Conservation (phyloP, 2,797 vertebrate genomes). For the Anguilla marmorata region DNA sequence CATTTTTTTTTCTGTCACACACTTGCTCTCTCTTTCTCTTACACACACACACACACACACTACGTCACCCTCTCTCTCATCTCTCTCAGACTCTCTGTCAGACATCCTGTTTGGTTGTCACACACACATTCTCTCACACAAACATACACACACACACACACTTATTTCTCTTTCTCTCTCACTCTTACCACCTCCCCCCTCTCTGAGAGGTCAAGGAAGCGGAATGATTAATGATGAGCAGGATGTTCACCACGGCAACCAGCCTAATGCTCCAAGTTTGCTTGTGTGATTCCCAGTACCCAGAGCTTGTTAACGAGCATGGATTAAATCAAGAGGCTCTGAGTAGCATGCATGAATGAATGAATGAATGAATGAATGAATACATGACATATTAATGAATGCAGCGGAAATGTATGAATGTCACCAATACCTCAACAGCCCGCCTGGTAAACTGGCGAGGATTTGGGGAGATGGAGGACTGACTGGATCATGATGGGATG, state of each 20-base stretch:
- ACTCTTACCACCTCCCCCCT: background rate
- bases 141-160: background rate
- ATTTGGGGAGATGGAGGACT: background rate
- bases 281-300: background rate
- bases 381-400: background rate
- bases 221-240: background rate
- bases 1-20: background rate
- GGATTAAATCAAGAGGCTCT: background rate
- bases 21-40: background rate
- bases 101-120: background rate
- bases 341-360: background rate
- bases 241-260: background rate
- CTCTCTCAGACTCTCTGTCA: background rate
- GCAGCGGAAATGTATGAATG: background rate
- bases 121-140: background rate
- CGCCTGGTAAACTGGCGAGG: background rate
- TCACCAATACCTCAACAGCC: background rate
- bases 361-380: background rate
- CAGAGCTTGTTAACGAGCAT: slow-evolving; percentile 8
- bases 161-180: background rate
- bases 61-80: background rate
- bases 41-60: background rate
- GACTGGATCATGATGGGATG: background rate
- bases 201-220: background rate
- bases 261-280: background rate